A percentile compares a stretch with the other conserved stretches of the same genome.
phyloP scores from a whole-genome alignment of 2,113 vertebrate genomes.

The Bungarus multicinctus region DNA sequence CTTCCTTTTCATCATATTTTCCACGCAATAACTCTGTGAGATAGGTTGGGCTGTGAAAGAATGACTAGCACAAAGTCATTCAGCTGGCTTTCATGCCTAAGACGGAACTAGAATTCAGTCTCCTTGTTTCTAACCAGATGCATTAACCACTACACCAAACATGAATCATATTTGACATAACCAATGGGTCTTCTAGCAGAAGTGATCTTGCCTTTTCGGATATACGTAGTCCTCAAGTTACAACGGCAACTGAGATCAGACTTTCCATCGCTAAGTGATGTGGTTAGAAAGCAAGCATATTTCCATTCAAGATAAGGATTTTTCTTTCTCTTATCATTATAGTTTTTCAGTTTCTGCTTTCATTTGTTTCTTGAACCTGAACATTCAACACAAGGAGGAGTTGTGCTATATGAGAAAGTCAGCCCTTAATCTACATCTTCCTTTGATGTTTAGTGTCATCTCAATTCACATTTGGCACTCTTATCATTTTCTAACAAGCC shows the following conservation, averaged over 20 bases:
- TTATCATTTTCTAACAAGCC: background rate
- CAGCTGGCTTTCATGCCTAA: background rate
- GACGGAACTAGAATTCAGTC: background rate
- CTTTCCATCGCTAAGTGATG: background rate
- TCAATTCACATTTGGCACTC: background rate
- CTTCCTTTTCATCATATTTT: background rate
- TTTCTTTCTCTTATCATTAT: background rate
- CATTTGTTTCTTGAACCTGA: background rate
- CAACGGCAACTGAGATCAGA: background rate
- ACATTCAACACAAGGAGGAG: background rate
- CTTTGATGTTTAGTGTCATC: background rate
- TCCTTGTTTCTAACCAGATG: background rate
- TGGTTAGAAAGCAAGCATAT: background rate
- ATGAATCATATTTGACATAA: conserved; percentile 48
- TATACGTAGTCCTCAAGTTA: background rate
- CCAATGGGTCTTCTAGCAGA: conserved; percentile 39
- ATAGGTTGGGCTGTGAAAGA: background rate
- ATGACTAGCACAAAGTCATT: background rate
- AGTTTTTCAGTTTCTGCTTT: background rate
- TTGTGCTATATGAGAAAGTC: background rate
- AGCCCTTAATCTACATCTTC: background rate
- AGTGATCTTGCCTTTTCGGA: conserved; percentile 42
- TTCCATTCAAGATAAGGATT: conserved; percentile 12
- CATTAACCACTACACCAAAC: background rate
- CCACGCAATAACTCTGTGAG: background rate